Conservation (phyloP, 2,797 vertebrate genomes). For the Gymnopithys bicolor region DNA sequence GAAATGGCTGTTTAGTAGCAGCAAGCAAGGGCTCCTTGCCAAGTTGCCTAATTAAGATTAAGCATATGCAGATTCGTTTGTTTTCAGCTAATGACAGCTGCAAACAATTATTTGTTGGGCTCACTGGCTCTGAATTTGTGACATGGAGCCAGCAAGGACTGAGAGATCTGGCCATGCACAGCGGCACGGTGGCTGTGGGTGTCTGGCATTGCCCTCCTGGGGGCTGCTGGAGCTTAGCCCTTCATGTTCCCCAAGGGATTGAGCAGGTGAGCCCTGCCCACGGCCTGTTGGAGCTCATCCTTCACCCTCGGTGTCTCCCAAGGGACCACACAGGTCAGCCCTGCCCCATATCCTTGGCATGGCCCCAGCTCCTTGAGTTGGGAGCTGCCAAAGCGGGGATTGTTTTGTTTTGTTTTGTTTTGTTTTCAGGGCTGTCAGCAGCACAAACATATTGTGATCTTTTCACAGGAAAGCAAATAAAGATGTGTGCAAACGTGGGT, state of each 20-base stretch:
- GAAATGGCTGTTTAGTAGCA: slow-evolving; percentile 62
- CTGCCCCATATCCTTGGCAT: neutral
- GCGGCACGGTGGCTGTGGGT: accelerated
- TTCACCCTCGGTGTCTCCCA: neutral
- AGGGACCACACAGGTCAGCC: neutral
- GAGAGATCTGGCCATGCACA: neutral
- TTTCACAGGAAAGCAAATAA: neutral
- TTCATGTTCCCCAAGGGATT: neutral
- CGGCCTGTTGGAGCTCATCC: neutral
- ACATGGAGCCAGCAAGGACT: neutral
- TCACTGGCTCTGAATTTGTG: slow-evolving; percentile 48
- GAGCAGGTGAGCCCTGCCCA: neutral
- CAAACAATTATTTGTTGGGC: slow-evolving; percentile 72
- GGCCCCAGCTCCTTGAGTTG: accelerated
- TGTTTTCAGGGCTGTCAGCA: neutral
- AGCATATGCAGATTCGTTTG: slow-evolving; percentile 78
- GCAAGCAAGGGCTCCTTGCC: slow-evolving; percentile 65
- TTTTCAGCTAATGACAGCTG: slow-evolving; percentile 78
- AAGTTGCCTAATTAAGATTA: slow-evolving; percentile 71
- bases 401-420: neutral
- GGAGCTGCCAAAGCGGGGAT: neutral
- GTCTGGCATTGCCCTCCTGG: accelerated
- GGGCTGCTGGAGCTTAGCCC: neutral
- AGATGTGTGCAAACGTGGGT: neutral
- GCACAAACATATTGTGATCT: neutral